These are phyloP conservation scores for Scaptomyza graminum DNA, from an alignment of 1,140 invertebrate species.

Conservation along the genomic window DNA sequence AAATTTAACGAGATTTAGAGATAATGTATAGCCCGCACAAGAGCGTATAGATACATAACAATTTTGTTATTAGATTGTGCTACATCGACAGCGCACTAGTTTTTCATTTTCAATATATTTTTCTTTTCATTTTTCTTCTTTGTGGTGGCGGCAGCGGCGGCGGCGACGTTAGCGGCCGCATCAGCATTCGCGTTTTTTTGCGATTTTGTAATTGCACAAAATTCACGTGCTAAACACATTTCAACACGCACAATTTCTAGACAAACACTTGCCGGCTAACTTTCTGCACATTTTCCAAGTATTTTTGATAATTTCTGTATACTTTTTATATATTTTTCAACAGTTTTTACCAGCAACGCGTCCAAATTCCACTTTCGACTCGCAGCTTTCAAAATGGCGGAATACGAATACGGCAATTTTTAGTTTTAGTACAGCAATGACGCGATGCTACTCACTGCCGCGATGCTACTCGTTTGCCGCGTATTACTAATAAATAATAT, in stretches of 20 bases:
- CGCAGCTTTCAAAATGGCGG: constrained; percentile 84
- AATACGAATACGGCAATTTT: constrained; percentile 82
- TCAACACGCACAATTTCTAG: constrained; percentile 61
- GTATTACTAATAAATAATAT: constrained; percentile 32
- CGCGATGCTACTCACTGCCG: constrained; percentile 72
- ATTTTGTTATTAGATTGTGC: constrained; percentile 59
- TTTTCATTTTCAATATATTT: constrained; percentile 42
- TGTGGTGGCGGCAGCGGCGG: constrained; percentile 59
- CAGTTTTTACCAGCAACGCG: constrained; percentile 80
- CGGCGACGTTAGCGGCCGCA: constrained; percentile 60
- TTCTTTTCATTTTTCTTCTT: constrained; percentile 56
- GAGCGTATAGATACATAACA: constrained; percentile 33
- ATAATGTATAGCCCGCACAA: constrained; percentile 29
- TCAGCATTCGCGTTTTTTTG: constrained; percentile 56
- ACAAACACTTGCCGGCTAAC: constrained; percentile 36
- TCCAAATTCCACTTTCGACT: constrained; percentile 81
- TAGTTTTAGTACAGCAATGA: constrained; percentile 83
- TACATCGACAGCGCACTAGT: constrained; percentile 57
- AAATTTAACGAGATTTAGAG: constrained; percentile 23
- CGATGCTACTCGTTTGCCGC: constrained; percentile 66
- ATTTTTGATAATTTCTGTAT: constrained; percentile 63
- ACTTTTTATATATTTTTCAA: constrained; percentile 69
- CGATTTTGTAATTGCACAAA: constrained; percentile 69
- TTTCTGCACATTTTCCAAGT: constrained; percentile 39
- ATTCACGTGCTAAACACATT: constrained; percentile 71